Evolutionary conservation across 2,113 vertebrate species (phyloP).

Genomic region (Xiphorhynchus elegans): DNA sequence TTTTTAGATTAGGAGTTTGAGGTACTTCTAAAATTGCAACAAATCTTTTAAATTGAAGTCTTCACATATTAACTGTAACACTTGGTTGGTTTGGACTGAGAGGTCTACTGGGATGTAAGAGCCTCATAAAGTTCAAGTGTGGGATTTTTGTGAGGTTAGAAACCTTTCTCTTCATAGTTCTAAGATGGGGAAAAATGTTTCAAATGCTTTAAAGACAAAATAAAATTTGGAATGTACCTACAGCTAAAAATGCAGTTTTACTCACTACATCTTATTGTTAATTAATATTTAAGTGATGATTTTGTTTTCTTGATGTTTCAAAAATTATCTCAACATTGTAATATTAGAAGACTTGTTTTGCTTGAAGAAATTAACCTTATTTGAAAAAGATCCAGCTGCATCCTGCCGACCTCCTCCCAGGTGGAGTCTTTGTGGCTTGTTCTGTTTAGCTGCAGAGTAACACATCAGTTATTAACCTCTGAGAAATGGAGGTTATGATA

Average conservation of each 20-base stretch:
- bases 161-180: neutral
- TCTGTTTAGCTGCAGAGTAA: neutral
- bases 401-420: neutral
- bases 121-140: neutral
- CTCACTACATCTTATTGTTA: neutral
- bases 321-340: neutral
- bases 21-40: neutral
- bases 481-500: neutral
- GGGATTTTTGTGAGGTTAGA: neutral
- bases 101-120: neutral
- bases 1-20: neutral
- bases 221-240: neutral
- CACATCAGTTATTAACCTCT: conserved; percentile 29
- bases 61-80: neutral
- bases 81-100: neutral
- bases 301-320: neutral
- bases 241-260: neutral
- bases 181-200: neutral
- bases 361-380: neutral
- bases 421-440: neutral
- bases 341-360: neutral
- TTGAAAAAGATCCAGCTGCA: neutral
- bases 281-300: neutral
- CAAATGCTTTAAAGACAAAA: neutral
- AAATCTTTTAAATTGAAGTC: neutral